Percentiles rank a stretch among this genome's conserved stretches.
phyloP scores from a whole-genome alignment of 2,113 vertebrate genomes.

The Morone saxatilis region DNA sequence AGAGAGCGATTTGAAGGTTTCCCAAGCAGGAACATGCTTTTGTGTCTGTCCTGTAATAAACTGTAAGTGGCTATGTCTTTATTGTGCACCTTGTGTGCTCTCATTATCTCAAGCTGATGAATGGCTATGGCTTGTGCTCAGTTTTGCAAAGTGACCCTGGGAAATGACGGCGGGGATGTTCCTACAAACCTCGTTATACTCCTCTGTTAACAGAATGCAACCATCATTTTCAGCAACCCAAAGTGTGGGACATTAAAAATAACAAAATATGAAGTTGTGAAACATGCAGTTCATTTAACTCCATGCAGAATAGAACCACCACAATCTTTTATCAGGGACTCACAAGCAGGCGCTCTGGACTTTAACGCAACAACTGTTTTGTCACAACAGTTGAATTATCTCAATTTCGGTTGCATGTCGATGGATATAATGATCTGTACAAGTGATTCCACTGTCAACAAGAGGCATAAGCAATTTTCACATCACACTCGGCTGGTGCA shows the following conservation, averaged over 20 bases:
- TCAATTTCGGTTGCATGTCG: conserved; percentile 38
- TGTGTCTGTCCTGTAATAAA: conserved; percentile 76
- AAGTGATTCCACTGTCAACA: conserved; percentile 62
- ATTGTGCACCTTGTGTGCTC: conserved; percentile 74
- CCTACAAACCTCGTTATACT: conserved; percentile 65
- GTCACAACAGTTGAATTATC: conserved; percentile 2
- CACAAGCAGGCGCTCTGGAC: conserved; percentile 41
- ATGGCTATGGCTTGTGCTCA: conserved; percentile 70
- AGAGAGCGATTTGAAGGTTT: conserved; percentile 51
- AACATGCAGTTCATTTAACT: conserved; percentile 67
- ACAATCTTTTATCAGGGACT: conserved; percentile 16
- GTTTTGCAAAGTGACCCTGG: conserved; percentile 82
- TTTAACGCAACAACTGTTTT: conserved; percentile 36
- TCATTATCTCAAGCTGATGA: conserved; percentile 85
- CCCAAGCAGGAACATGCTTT: conserved; percentile 62
- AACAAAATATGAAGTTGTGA: conserved; percentile 47
- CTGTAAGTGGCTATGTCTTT: conserved; percentile 74
- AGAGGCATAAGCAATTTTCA: conserved; percentile 64
- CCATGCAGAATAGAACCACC: conserved; percentile 63
- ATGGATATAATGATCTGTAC: conserved; percentile 61
- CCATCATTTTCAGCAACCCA: conserved; percentile 44
- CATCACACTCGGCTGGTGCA: conserved; percentile 33
- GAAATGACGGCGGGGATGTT: conserved; percentile 73
- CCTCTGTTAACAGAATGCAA: conserved; percentile 48
- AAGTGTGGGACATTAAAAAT: conserved; percentile 33